Evolutionary conservation across 2,797 vertebrate species (phyloP).

Genomic region (Alfaro cultratus): DNA sequence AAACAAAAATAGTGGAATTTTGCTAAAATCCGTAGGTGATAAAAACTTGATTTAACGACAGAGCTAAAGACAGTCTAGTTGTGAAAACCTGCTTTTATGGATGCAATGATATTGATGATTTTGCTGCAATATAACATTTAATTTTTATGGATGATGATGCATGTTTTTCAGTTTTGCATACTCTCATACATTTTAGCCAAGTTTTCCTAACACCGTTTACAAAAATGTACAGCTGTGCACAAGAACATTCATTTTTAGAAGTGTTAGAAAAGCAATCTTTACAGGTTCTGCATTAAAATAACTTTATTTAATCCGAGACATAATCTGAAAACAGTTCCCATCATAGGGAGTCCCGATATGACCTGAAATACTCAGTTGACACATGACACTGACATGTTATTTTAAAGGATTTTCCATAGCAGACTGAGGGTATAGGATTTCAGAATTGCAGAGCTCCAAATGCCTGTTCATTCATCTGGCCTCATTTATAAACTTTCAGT

Average conservation of each 20-base stretch:
- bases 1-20: too few species aligned
- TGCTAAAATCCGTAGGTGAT: too few species aligned
- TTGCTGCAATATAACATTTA: too few species aligned
- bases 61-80: not conserved
- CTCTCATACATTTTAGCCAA: not conserved
- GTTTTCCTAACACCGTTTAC: not conserved
- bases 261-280: not conserved
- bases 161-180: not conserved
- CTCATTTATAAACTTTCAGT: conserved; percentile 38
- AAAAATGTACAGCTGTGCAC: too few species aligned
- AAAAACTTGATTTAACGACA: too few species aligned
- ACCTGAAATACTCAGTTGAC: conserved; percentile 4
- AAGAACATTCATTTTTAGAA: too few species aligned
- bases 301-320: not conserved
- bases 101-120: not conserved
- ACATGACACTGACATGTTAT: conserved; percentile 2
- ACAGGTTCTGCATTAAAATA: not conserved
- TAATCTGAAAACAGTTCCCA: not conserved
- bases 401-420: conserved; percentile 29
- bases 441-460: conserved; percentile 31
- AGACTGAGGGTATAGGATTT: conserved; percentile 22
- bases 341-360: conserved; percentile 3
- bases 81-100: not conserved
- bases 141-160: not conserved
- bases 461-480: conserved; percentile 47